These are phyloP conservation scores for Volucella zonaria DNA, from an alignment of 2,888 invertebrate genomes.

Conservation along the genomic window DNA sequence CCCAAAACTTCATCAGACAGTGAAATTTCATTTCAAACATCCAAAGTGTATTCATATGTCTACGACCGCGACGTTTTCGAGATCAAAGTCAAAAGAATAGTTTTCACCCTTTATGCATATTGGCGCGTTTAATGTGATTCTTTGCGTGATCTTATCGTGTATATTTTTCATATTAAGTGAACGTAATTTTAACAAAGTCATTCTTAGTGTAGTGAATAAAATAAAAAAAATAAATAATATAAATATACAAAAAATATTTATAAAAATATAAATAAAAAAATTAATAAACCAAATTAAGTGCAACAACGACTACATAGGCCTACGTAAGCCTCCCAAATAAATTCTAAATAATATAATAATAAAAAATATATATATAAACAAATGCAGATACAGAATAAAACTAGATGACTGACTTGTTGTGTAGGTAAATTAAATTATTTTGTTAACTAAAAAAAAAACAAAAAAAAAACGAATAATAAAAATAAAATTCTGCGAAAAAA, in stretches of 20 bases:
- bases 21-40: constrained; percentile 60
- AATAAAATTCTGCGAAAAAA: constrained; percentile 27
- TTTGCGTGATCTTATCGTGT: background rate
- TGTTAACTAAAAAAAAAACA: constrained; percentile 22
- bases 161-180: constrained; percentile 31
- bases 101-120: constrained; percentile 59
- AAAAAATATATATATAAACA: constrained; percentile 23
- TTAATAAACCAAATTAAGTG: background rate
- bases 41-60: constrained; percentile 40
- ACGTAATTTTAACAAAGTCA: too few relatives aligned
- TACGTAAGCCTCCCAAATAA: background rate
- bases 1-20: constrained; percentile 69
- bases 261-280: background rate
- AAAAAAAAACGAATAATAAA: constrained; percentile 12
- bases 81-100: constrained; percentile 69
- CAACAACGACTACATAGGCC: too few relatives aligned
- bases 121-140: constrained; percentile 37
- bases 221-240: background rate
- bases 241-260: background rate
- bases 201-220: too few relatives aligned
- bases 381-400: constrained; percentile 61
- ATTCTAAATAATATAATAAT: background rate
- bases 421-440: constrained; percentile 64
- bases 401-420: constrained; percentile 67
- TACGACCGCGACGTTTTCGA: constrained; percentile 49